Percentiles rank a stretch among this genome's conserved stretches.
These are phyloP conservation scores for Herpetotheres cachinnans DNA, from an alignment of 2,113 vertebrate species.

Conservation along the genomic window DNA sequence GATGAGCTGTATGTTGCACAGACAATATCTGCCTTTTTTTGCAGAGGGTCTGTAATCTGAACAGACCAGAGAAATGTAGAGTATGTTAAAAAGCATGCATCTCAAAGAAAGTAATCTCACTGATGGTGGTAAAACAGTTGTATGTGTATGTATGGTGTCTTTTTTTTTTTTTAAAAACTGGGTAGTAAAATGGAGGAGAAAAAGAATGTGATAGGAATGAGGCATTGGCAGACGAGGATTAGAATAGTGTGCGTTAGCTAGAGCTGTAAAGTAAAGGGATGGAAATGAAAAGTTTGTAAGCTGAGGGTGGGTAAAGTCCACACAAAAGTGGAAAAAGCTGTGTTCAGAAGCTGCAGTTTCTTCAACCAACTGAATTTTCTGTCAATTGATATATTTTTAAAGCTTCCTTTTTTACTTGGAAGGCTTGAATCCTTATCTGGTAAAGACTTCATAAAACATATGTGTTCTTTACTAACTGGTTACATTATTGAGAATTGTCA, in stretches of 20 bases:
- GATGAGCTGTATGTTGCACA: background rate
- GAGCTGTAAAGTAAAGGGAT: background rate
- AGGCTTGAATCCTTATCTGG: background rate
- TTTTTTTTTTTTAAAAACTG: background rate
- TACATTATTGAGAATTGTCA: background rate
- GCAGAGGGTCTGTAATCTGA: background rate
- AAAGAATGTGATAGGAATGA: background rate
- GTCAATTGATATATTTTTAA: background rate
- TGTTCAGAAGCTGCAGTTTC: background rate
- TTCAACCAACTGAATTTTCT: background rate
- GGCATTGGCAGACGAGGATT: background rate
- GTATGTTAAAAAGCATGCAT: background rate
- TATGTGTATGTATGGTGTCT: background rate
- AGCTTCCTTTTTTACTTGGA: background rate
- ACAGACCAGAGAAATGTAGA: background rate
- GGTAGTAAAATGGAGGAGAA: background rate
- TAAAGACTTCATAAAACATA: background rate
- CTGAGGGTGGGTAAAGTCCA: background rate
- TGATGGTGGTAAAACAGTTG: background rate
- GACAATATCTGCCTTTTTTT: background rate
- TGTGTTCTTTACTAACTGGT: background rate
- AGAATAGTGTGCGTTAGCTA: background rate
- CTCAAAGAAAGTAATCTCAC: background rate
- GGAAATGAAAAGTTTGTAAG: background rate
- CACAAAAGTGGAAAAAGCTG: background rate